A percentile compares a stretch with the other conserved stretches of the same genome.
Evolutionary conservation across 2,797 vertebrate species (phyloP).

Genomic region (Peromyscus attwateri): DNA sequence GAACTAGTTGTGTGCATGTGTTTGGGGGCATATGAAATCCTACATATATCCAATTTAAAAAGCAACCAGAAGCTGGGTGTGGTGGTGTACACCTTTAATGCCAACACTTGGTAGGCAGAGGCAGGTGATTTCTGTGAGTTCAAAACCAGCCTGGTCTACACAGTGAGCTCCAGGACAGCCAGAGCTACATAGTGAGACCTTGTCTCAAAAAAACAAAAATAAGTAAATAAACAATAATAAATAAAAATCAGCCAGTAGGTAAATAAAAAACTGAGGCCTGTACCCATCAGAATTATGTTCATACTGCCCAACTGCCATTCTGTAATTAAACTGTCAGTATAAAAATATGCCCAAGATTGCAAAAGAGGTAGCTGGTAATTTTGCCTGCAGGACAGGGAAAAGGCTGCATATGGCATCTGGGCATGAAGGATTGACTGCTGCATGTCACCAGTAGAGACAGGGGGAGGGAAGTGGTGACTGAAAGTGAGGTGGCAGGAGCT

Average conservation of each 20-base stretch:
- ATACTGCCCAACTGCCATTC: neutral
- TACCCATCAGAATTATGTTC: neutral
- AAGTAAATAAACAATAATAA: neutral
- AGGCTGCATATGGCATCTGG: neutral
- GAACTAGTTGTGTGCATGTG: neutral
- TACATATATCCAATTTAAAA: constrained; percentile 14
- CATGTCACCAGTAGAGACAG: neutral
- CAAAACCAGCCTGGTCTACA: neutral
- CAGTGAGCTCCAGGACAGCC: neutral
- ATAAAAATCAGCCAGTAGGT: neutral
- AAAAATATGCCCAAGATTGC: constrained; percentile 49
- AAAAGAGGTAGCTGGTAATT: constrained; percentile 17
- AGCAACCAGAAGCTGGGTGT: neutral
- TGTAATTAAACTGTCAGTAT: neutral
- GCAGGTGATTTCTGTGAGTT: neutral
- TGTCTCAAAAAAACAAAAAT: neutral
- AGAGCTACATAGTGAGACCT: neutral
- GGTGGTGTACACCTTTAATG: neutral
- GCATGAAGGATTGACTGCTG: neutral
- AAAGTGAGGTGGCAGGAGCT: neutral
- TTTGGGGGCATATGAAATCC: constrained; percentile 11
- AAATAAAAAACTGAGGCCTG: constrained; percentile 39
- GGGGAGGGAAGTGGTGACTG: neutral
- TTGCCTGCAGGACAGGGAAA: neutral
- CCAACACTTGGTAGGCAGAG: neutral